Base-by-base conservation (phyloP, 2,113 vertebrate genomes). In the Vulpes ferrilata region DNA sequence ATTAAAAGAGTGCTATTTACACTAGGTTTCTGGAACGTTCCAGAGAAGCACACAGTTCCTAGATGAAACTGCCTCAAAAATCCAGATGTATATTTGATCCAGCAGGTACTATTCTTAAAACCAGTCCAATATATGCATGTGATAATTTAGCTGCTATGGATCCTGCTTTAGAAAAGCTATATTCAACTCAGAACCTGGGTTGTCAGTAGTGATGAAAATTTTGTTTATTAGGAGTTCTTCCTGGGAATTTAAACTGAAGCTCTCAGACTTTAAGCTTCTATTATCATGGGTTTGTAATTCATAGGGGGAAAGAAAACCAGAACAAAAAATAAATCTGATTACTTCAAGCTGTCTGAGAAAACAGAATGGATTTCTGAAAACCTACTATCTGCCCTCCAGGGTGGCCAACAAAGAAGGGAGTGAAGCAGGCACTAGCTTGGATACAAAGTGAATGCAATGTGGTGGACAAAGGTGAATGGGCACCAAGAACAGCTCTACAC, bases 41-140 rank as follows among this genome's bases (percentile, higher is more conserved):
- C 48, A 71, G 55, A 78, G 60, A 96, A 96, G 17, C 94, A 96
- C 35, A 97, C 16, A 97, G 85, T 81, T 82, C n/a, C 64, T 48
- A 93, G 9, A 64, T 55, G 73, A 65, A 86, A 85, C 22, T 88
- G 48, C 27, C 78, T 89, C n/a, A 82, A 67, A 92, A 84, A 59
- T 69, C 22, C 51, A 96, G 35, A 93, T 60, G 16, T 90, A 57
- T 23, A 81, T 2, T 80, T 51, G 59, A 81, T 15, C 20, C 30
- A 53, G 38, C 55, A 38, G 59, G 9, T 4, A 30, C 51, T 89
- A 2, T 11, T 43, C 76, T 15, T n/a, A 74, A 17, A 25, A 80
- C 3, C 32, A 86, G 25, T 81, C 48, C 5, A 25, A 3, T 6
- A 43, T n/a, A 64, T 20, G 85, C 0, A 90, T 65, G 35, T 35